Percentiles rank a stretch among this genome's conserved stretches.
These are phyloP conservation scores for Liopterus haemorrhoidalis DNA, from an alignment of 2,888 invertebrate species.

Conservation along the genomic window DNA sequence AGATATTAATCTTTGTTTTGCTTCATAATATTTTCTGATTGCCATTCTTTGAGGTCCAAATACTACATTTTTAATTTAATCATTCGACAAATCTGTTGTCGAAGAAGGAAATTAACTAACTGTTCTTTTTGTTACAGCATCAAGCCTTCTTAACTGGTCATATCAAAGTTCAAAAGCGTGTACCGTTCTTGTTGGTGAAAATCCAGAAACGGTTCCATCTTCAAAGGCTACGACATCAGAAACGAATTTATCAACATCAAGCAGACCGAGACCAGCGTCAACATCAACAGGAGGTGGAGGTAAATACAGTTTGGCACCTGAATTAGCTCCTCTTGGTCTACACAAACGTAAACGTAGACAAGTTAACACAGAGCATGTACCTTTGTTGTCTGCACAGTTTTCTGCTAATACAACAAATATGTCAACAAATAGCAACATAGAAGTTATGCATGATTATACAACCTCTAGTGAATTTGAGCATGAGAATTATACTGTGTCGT, in stretches of 20 bases:
- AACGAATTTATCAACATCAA: slow-evolving; percentile 64
- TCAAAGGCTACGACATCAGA: slow-evolving; percentile 66
- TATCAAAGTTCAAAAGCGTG: slow-evolving; percentile 78
- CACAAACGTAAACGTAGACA: slow-evolving; percentile 66
- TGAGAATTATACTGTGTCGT: slow-evolving; percentile 31
- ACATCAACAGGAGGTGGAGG: slow-evolving; percentile 46
- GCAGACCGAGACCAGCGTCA: slow-evolving; percentile 57
- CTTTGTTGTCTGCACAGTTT: slow-evolving; percentile 37
- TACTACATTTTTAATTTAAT: slow-evolving; percentile 3
- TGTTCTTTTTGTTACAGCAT: slow-evolving; percentile 51
- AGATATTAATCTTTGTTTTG: too few relatives aligned
- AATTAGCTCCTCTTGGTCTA: slow-evolving; percentile 37
- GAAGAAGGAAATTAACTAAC: slow-evolving; percentile 1
- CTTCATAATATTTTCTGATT: too few relatives aligned
- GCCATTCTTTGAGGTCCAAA: too few relatives aligned
- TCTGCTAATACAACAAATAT: slow-evolving; percentile 14
- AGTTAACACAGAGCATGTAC: slow-evolving; percentile 43
- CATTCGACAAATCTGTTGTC: neutral
- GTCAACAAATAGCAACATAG: slow-evolving; percentile 23
- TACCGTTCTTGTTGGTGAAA: slow-evolving; percentile 77
- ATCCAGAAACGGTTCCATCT: slow-evolving; percentile 61
- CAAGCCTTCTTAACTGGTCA: slow-evolving; percentile 79
- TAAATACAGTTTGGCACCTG: slow-evolving; percentile 41
- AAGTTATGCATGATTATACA: slow-evolving; percentile 38
- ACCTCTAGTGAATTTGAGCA: slow-evolving; percentile 35